Evolutionary conservation across 2,113 vertebrate genomes (phyloP).

Genomic region (Sinocyclocheilus rhinocerous): DNA sequence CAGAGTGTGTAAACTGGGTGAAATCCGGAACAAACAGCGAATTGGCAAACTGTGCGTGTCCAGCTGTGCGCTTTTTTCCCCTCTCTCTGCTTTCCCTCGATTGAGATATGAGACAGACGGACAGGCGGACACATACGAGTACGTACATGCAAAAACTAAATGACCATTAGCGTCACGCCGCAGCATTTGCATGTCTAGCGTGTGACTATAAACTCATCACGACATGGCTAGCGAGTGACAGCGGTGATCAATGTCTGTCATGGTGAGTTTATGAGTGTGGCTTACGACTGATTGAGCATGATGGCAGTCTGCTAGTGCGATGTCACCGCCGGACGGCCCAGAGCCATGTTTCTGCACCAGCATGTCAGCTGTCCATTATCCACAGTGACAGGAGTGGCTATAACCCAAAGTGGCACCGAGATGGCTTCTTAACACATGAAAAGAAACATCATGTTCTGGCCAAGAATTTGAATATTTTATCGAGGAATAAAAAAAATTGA

Average conservation of each 20-base stretch:
- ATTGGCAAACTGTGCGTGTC: slow-evolving; percentile 33
- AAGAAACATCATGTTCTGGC: slow-evolving; percentile 33
- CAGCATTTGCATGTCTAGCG: slow-evolving; percentile 38
- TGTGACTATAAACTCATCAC: slow-evolving; percentile 16
- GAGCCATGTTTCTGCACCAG: slow-evolving; percentile 28
- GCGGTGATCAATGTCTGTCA: slow-evolving; percentile 50
- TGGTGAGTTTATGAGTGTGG: slow-evolving; percentile 12
- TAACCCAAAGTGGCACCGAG: slow-evolving; percentile 45
- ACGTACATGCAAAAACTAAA: slow-evolving; percentile 17
- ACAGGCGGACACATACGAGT: slow-evolving; percentile 12
- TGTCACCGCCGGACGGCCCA: slow-evolving; percentile 24
- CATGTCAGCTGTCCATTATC: slow-evolving; percentile 43
- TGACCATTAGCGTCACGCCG: slow-evolving; percentile 6
- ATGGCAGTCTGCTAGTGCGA: slow-evolving; percentile 29
- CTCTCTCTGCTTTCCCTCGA: slow-evolving; percentile 2
- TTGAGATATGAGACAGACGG: neutral
- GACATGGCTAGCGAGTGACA: slow-evolving; percentile 32
- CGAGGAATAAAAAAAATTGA: neutral
- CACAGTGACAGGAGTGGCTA: slow-evolving; percentile 16
- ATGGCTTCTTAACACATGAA: slow-evolving; percentile 35
- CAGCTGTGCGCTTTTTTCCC: neutral
- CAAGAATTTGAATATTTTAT: slow-evolving; percentile 41
- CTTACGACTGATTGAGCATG: slow-evolving; percentile 19
- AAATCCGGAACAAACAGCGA: slow-evolving; percentile 48
- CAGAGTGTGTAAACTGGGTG: slow-evolving; percentile 40